Base-by-base conservation (phyloP, 2,888 invertebrate genomes). In the Cenopis cana region DNA sequence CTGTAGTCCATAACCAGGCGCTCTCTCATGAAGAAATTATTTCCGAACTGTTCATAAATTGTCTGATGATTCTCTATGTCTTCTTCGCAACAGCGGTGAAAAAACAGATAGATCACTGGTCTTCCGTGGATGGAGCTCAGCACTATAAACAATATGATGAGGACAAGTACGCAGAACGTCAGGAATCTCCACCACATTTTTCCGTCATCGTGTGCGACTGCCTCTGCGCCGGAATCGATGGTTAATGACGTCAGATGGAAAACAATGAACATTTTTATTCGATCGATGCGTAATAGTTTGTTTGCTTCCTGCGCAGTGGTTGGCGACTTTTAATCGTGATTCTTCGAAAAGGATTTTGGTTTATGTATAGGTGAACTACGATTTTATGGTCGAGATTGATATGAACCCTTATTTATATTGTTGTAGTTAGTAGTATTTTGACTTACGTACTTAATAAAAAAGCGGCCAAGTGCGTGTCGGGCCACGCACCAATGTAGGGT, bases 171-270 rank as follows among this genome's bases (percentile, higher is more conserved):
- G 66, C 92, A 93, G 72, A 93, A 93, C 0, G 86, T 87, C 3
- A 92, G 69, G 50, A 91, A 83, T 65, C 92, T 78, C 77, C 91
- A 89, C 92, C 89, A 91, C 93, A 92, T 90, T 75, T 81, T 83
- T 54, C 59, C 49, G 41, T 67, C 73, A 72, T 76, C 52, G 62
- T 68, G 20, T 60, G 71, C 67, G 73, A 65, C 73, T 52, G 71
- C 5, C 24, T 60, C 12, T 56, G 67, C 36, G 36, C 49, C 9
- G 17, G 61, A 50, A 49, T 29, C 41, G 36, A 61, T 38, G 24
- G 3, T 0, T 49, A 71, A 60, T 71, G 70, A 61, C 67, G 61
- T 67, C 70, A 67, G 55, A 18, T 36, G 66, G 71, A 67, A 61
- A 67, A 67, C 36, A 17, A 50, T 49, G 56, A 69, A 50, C 55